phyloP scores from a whole-genome alignment of 2,113 vertebrate genomes.

The Uria lomvia region DNA sequence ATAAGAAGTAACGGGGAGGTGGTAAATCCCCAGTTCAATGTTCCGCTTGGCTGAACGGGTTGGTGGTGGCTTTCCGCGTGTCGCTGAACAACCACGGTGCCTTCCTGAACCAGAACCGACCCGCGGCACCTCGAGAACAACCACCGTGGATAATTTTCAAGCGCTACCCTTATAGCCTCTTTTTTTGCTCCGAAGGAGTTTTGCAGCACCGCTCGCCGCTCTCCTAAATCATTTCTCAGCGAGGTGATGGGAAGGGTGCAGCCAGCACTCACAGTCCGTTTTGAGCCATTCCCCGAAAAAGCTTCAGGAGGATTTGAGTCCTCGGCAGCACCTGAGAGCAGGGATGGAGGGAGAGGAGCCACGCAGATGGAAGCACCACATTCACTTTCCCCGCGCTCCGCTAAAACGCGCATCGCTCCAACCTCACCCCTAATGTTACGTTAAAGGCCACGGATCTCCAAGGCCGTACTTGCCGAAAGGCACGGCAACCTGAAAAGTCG shows the following conservation, averaged over 20 bases:
- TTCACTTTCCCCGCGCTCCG: neutral
- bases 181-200: neutral
- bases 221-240: neutral
- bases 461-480: neutral
- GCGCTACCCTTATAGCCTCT: accelerated
- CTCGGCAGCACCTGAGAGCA: neutral
- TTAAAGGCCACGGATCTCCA: neutral
- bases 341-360: neutral
- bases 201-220: neutral
- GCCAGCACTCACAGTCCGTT: neutral
- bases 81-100: neutral
- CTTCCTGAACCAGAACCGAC: neutral
- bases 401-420: neutral
- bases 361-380: neutral
- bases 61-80: accelerated
- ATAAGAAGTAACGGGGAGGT: neutral
- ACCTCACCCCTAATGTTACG: neutral
- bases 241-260: neutral
- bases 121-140: neutral
- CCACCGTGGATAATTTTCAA: neutral
- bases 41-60: neutral
- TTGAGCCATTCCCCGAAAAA: neutral
- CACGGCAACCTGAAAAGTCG: neutral
- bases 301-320: neutral
- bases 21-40: neutral